These are phyloP conservation scores for Proteles cristata DNA, from an alignment of 2,113 vertebrate genomes.

Conservation along the genomic window DNA sequence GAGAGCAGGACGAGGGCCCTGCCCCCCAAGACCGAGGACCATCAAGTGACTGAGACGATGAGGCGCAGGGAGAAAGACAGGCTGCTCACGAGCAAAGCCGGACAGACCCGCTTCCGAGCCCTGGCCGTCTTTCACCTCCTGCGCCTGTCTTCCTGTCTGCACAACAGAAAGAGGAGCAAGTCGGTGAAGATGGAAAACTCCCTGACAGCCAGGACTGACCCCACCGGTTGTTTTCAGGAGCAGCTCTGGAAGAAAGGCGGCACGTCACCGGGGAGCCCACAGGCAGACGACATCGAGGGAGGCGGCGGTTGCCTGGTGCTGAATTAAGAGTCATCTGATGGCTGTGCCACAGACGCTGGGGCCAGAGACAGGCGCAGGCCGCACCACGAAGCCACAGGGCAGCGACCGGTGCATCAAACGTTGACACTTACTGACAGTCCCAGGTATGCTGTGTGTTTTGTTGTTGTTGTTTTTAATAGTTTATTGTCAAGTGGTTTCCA, in stretches of 20 bases:
- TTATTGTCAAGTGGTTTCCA: too few relatives aligned
- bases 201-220: not conserved
- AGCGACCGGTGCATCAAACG: not conserved
- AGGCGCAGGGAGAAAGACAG: not conserved
- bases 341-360: not conserved
- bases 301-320: not conserved
- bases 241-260: not conserved
- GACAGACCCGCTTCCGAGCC: too few relatives aligned
- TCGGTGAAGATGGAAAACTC: not conserved
- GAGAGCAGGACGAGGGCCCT: not conserved
- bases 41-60: not conserved
- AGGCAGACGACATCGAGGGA: rapidly evolving
- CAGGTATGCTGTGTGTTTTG: too few relatives aligned
- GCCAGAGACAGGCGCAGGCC: not conserved
- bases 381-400: rapidly evolving
- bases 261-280: not conserved
- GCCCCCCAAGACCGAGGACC: not conserved
- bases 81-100: not conserved
- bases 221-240: too few relatives aligned
- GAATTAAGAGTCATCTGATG: too few relatives aligned
- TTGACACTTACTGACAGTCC: not conserved
- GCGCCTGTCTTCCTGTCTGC: not conserved
- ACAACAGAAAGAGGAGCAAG: not conserved
- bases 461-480: too few relatives aligned
- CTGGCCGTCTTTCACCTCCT: not conserved